Evolutionary conservation across 2,888 invertebrate species (phyloP), one percentile per base, ranked within the genome.

Genomic region (Coenonympha arcania): DNA sequence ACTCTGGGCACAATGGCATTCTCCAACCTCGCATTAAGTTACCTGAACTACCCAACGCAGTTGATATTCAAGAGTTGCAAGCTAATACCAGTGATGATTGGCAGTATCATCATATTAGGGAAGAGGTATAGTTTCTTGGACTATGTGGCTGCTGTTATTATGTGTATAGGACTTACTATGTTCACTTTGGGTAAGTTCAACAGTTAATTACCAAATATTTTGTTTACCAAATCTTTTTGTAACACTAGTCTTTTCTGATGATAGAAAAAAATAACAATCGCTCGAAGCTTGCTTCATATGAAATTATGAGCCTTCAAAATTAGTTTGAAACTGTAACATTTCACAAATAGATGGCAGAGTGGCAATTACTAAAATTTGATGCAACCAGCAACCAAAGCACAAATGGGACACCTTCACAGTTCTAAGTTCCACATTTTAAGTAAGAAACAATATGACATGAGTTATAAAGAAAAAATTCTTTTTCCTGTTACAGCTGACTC

Each of bases 51-150:
- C 77, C 98, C 98, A 0, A 98, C 98, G 0, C 96, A 97, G 87
- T 92, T 98, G 33, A 98, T 98, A 65, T 99, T 99, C 73, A 98
- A 98, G 76, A 97, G 97, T 73, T 99, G 98, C 77, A 99, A 99
- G 76, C 88, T 98, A 0, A 95, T 98, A 63, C 98, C 98, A 0
- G 98, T 98, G 0, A 90, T 99, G 73, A 90, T 96, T 55, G 98
- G 98, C 16, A 95, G 97, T 60, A 94, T 98, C 59, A 69, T 98
- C 41, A 97, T 98, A 66, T 92, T 98, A 82, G 92, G 93, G 49
- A 97, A 97, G 80, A 89, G 89, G 60, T 96, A 96, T 76, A 92
- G 92, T 1, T 86, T 90, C 13, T 70, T 96, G 54, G 97, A 98
- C 75, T 93, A 96, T 74, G 62, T 91, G 5, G 95, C 97, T 0